Conservation (phyloP, 1,140 invertebrate species). For the Geopemphigus sp. region DNA sequence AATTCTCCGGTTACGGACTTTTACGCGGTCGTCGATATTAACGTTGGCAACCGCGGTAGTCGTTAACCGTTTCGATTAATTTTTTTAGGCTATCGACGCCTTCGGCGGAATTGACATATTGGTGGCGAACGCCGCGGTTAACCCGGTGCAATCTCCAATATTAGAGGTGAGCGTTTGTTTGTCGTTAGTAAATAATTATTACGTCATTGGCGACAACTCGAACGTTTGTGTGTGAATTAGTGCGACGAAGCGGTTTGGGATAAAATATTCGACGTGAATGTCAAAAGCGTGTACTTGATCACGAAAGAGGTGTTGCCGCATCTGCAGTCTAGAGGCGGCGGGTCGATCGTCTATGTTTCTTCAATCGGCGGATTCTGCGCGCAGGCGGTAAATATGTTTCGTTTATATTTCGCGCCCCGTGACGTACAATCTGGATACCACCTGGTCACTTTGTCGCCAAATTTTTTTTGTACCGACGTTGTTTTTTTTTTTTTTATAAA, state of each 20-base stretch:
- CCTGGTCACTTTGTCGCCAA: too few species aligned
- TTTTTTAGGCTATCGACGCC: slow-evolving; percentile 67
- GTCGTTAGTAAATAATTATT: too few species aligned
- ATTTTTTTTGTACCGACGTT: too few species aligned
- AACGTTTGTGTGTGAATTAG: slow-evolving; percentile 56
- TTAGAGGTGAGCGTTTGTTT: slow-evolving; percentile 66
- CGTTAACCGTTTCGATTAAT: too few species aligned
- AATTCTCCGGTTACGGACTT: too few species aligned
- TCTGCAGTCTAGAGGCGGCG: slow-evolving; percentile 73
- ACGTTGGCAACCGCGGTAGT: too few species aligned
- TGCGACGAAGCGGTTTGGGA: slow-evolving; percentile 81
- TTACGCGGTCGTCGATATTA: too few species aligned
- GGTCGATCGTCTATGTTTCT: slow-evolving; percentile 82
- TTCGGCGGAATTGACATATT: slow-evolving; percentile 91
- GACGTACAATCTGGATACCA: too few species aligned
- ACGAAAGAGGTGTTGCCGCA: slow-evolving; percentile 84
- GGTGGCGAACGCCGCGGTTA: slow-evolving; percentile 92
- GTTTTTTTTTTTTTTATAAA: too few species aligned
- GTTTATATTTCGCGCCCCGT: too few species aligned
- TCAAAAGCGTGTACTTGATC: slow-evolving; percentile 84
- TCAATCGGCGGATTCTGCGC: slow-evolving; percentile 87
- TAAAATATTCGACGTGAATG: slow-evolving; percentile 95
- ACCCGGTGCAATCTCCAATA: slow-evolving; percentile 74
- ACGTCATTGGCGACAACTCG: too few species aligned
- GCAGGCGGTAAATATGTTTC: slow-evolving; percentile 57